Evolutionary conservation across 2,113 vertebrate species (phyloP), one percentile per base, ranked within the genome.

Genomic region (Romanogobio albipinnatus): DNA sequence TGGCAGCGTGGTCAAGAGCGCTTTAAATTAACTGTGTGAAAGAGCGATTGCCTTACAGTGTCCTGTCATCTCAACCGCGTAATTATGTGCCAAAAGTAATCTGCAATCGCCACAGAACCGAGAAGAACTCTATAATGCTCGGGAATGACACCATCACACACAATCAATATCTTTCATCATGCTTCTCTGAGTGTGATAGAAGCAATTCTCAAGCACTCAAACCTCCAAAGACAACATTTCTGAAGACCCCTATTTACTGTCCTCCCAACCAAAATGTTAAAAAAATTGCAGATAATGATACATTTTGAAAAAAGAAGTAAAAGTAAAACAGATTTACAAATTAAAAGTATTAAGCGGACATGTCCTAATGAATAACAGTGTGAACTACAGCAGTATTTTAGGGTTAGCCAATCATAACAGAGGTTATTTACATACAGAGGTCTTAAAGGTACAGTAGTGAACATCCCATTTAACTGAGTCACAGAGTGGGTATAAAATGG

Each of bases 71-170:
- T 84, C 33, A 81, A 73, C 49, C 61, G 7, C 53, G 83, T 90
- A 87, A 90, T 89, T 71, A 87, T 24, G 76, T 87, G 85, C 82
- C 84, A 89, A 59, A 85, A 86, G 68, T 89, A 81, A 89, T 92
- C 82, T 83, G 49, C 17, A 56, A 71, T 68, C 83, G 49, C 83
- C 70, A 82, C 75, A 76, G 22, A 61, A 13, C 5, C 80, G 45
- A 82, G 51, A 85, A 62, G 36, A 84, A 26, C 51, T 75, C 15
- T 47, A 86, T 36, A 79, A 76, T 59, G n/a, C 45, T 49, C 24
- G 59, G 62, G 26, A 68, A 39, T 76, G 29, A 66, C 49, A 43
- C 59, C 66, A 39, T 82, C 83, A 71, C 61, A 79, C 68, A 56
- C 43, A 61, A 78, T 80, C 80, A 83, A 61, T 84, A 53, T 47